Evolutionary conservation across 2,888 invertebrate species (phyloP), one percentile per base, ranked within the genome.

Genomic region (Apamea crenata): DNA sequence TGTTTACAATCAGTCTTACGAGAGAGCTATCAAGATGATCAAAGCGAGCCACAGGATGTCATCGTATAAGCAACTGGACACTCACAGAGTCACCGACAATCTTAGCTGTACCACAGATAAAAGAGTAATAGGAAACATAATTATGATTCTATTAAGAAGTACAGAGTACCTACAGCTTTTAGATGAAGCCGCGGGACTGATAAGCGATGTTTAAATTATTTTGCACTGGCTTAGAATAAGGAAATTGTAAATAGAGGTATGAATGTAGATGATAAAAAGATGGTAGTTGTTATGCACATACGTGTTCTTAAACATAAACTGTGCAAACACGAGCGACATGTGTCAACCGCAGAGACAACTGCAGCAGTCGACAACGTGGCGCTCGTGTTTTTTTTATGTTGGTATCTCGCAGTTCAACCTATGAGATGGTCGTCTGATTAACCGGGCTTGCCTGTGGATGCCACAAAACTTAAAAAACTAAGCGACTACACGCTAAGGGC

Each of bases 11-110:
- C 65, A 80, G 21, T 40, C 66, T 59, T 53, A n/a, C 36, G 66
- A 36, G 50, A 68, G 63, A 67, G 72, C 72, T 61, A 67, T 89
- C 85, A 78, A 74, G 72, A 40, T 61, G 79, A 82, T 88, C 88
- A 88, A 88, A 88, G 86, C 69, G 40, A 29, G 66, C 32, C 47
- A 78, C 90, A 89, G 90, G 89, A 89, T 87, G 81, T 77, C 71
- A 76, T 77, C 77, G 40, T 86, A 79, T 78, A 77, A 40, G 69
- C 44, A 74, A 81, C 53, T 50, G 69, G 82, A 85, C 67, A 80
- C 80, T 59, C 50, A 67, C 70, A 74, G 63, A 69, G 25, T 68
- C 36, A 65, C 81, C 72, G 77, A 53, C 47, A 12, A 68, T 68
- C 53, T 67, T 32, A 65, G 8, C 32, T 53, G n/a, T 25, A 56